These are phyloP conservation scores for Eudyptes chrysolophus DNA, from an alignment of 2,113 vertebrate genomes.

Conservation along the genomic window DNA sequence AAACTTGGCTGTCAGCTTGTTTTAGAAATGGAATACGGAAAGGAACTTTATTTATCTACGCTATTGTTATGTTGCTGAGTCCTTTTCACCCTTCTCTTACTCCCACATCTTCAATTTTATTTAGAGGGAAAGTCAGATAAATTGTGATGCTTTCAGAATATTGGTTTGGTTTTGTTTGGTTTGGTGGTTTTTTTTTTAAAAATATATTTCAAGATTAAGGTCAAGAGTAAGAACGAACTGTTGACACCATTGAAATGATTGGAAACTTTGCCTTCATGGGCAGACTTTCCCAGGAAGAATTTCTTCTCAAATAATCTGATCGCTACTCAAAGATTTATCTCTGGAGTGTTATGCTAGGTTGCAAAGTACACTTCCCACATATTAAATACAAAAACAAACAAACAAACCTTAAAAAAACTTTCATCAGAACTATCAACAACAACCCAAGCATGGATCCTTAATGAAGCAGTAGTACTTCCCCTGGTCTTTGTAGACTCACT, in stretches of 20 bases:
- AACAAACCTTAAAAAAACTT: rapidly evolving
- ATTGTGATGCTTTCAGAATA: not conserved
- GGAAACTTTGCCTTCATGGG: not conserved
- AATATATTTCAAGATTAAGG: not conserved
- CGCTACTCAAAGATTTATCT: not conserved
- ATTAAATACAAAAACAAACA: not conserved
- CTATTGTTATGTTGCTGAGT: not conserved
- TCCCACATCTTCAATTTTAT: not conserved
- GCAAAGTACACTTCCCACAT: not conserved
- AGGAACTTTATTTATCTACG: not conserved
- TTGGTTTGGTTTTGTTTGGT: too few species aligned
- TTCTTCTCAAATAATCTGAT: not conserved
- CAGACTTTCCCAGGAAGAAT: not conserved
- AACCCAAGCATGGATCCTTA: not conserved
- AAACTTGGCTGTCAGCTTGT: not conserved
- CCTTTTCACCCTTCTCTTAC: not conserved
- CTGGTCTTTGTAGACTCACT: not conserved
- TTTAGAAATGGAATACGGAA: not conserved
- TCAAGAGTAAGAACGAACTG: not conserved
- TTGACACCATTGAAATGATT: not conserved
- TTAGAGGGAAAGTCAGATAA: not conserved
- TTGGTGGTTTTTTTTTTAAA: not conserved
- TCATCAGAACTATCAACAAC: not conserved
- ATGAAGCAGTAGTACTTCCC: not conserved
- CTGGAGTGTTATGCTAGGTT: not conserved